These are phyloP conservation scores for Hypothenemus hampei DNA, from an alignment of 1,140 invertebrate genomes.

Conservation along the genomic window DNA sequence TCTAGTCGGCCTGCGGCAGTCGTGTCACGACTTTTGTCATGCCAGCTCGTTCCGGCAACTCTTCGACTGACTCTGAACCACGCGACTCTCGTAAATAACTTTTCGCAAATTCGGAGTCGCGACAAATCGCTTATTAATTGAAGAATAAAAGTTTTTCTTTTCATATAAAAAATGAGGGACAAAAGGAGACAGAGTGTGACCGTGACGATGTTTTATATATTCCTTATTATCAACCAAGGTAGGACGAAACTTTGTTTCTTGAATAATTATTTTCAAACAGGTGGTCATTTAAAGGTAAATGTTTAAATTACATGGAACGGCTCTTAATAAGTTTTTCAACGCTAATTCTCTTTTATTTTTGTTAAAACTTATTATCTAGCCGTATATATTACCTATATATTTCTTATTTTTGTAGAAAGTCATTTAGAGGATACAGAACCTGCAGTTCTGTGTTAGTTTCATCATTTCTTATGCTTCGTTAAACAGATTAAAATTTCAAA, in stretches of 20 bases:
- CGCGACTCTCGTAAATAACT: constrained; percentile 26
- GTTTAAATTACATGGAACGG: constrained; percentile 22
- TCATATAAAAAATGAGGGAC: constrained; percentile 7
- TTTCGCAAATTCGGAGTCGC: constrained; percentile 2
- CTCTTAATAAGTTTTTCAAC: constrained; percentile 7
- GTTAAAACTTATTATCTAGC: too few species aligned
- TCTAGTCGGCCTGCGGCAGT: constrained; percentile 24
- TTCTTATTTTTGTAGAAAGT: too few species aligned
- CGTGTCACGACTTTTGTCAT: constrained; percentile 24
- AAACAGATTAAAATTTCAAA: constrained; percentile 9
- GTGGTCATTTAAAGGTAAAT: constrained; percentile 14
- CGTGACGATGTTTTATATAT: constrained; percentile 21
- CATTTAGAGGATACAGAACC: too few species aligned
- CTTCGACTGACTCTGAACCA: constrained; percentile 1
- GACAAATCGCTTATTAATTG: not conserved
- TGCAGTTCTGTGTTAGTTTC: not conserved
- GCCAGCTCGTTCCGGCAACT: constrained; percentile 11
- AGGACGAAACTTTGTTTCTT: not conserved
- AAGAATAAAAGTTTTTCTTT: not conserved
- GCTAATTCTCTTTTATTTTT: too few species aligned
- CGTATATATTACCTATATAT: too few species aligned
- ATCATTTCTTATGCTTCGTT: constrained; percentile 3
- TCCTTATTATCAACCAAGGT: constrained; percentile 23
- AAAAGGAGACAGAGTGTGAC: constrained; percentile 14
- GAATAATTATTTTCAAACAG: constrained; percentile 10